Conservation (phyloP, 1,140 invertebrate species). For the Zaprionus camerounensis region DNA sequence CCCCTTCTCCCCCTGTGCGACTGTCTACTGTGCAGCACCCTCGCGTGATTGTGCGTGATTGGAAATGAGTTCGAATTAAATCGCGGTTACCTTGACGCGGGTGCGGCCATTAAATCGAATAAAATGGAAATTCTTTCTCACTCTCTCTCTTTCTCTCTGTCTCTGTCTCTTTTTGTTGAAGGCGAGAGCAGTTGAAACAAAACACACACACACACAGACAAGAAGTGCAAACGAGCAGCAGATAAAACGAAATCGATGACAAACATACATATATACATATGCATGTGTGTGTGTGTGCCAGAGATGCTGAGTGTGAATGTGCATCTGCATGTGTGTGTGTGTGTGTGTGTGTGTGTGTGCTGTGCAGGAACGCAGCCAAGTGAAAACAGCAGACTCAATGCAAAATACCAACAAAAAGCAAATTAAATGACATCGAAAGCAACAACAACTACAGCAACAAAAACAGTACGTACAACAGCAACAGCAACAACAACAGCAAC, state of each 20-base stretch:
- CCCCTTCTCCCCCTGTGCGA: not conserved
- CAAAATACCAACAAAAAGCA: slow-evolving; percentile 6
- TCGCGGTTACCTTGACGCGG: slow-evolving; percentile 3
- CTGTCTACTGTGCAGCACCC: not conserved
- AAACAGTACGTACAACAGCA: not conserved
- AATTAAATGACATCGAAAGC: not conserved
- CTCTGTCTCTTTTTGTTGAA: not conserved
- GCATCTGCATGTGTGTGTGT: not conserved
- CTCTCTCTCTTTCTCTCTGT: not conserved
- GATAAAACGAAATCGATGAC: slow-evolving; percentile 7
- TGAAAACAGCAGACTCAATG: not conserved
- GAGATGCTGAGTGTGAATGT: not conserved
- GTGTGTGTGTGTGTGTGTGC: not conserved
- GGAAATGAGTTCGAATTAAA: slow-evolving; percentile 6
- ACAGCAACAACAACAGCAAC: not conserved
- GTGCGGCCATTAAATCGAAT: slow-evolving; percentile 7
- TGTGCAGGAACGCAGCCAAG: not conserved
- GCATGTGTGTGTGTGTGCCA: not conserved
- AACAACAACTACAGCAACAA: not conserved
- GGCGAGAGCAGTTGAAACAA: no score
- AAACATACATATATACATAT: not conserved
- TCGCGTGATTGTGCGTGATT: slow-evolving; percentile 6
- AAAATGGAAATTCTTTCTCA: not conserved
- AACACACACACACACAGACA: not conserved
- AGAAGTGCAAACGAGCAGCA: not conserved